phyloP scores from a whole-genome alignment of 2,113 vertebrate genomes.

The Eira barbara region DNA sequence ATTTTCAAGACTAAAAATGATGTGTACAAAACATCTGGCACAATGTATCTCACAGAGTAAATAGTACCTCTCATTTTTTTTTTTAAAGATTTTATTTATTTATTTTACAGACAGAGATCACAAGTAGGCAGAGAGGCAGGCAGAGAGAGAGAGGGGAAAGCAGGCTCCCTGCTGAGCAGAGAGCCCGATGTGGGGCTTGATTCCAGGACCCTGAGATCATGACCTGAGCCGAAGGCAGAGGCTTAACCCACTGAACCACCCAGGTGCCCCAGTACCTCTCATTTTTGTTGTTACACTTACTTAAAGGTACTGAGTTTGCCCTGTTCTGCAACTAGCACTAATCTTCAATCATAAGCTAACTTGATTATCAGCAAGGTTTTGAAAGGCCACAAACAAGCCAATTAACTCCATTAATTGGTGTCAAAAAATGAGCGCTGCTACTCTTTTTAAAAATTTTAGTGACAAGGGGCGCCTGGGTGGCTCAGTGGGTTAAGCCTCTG shows the following conservation, averaged over 20 bases:
- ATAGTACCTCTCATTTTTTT: neutral
- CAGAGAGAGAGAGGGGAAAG: no score
- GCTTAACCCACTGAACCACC: no score
- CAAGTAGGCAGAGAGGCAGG: no score
- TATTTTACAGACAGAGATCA: no score
- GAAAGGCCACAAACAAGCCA: neutral
- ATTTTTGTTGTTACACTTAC: neutral
- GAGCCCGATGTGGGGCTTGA: no score
- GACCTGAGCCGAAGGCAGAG: no score
- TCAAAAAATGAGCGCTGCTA: slow-evolving; percentile 8
- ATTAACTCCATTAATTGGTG: slow-evolving; percentile 35
- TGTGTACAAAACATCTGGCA: neutral
- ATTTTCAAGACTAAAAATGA: neutral
- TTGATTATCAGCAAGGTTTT: neutral
- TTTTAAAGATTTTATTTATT: no score
- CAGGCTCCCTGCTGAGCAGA: no score
- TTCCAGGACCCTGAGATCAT: no score
- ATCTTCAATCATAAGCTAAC: slow-evolving; percentile 24
- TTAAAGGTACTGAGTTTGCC: neutral
- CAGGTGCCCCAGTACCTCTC: neutral
- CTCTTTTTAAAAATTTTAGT: neutral
- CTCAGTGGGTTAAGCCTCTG: no score
- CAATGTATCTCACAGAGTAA: neutral
- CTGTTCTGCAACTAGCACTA: neutral
- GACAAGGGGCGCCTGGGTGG: neutral